phyloP scores from a whole-genome alignment of 2,888 invertebrate species.

The Drosophila subquinaria region DNA sequence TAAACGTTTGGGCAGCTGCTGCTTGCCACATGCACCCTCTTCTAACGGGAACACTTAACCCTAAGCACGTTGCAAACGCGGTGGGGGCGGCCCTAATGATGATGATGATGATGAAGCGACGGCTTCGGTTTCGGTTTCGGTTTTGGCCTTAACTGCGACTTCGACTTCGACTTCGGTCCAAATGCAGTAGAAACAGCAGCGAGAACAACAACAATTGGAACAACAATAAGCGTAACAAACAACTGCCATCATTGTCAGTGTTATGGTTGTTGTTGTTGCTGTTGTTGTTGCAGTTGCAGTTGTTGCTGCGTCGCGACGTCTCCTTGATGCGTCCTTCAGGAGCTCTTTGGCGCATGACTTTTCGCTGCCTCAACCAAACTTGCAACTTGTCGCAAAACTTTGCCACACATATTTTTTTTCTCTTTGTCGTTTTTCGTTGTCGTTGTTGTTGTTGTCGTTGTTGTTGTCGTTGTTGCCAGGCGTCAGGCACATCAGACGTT shows the following conservation, averaged over 20 bases:
- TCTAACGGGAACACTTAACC: constrained; percentile 80
- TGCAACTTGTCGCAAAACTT: constrained; percentile 67
- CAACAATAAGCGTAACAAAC: constrained; percentile 53
- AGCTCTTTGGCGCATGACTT: constrained; percentile 81
- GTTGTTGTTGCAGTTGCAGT: constrained; percentile 19
- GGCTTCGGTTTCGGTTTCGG: constrained; percentile 36
- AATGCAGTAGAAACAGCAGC: constrained; percentile 24
- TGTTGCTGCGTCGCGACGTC: constrained; percentile 58
- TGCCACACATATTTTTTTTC: constrained; percentile 51
- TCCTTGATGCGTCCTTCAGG: constrained; percentile 85
- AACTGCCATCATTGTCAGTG: constrained; percentile 63
- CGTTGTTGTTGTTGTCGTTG: background rate
- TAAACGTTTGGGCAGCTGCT: constrained; percentile 50
- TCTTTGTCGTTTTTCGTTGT: constrained; percentile 1
- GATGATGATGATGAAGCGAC: constrained; percentile 74
- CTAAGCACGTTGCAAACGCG: constrained; percentile 66
- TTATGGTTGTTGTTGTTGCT: constrained; percentile 15
- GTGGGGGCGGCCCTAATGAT: constrained; percentile 72
- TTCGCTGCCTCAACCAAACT: constrained; percentile 71
- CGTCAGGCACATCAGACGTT: constrained; percentile 37
- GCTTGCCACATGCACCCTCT: constrained; percentile 44
- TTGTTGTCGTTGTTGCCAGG: constrained; percentile 32
- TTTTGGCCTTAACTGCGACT: constrained; percentile 26
- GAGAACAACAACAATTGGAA: constrained; percentile 33
- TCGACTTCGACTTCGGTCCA: constrained; percentile 45